These are phyloP conservation scores for Hypothenemus hampei DNA, from an alignment of 1,140 invertebrate species.

Conservation along the genomic window DNA sequence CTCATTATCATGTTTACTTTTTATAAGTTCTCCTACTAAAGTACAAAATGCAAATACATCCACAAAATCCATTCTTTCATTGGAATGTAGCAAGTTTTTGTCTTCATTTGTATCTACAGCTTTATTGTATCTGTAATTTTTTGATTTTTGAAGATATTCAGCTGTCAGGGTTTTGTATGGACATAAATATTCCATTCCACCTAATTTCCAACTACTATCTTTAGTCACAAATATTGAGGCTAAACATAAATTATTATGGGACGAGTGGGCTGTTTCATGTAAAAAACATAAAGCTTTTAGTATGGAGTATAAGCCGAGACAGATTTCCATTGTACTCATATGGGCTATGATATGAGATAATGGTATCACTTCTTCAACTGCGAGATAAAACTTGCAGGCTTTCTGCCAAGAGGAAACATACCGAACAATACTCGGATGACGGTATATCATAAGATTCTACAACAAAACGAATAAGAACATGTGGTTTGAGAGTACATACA, in stretches of 20 bases:
- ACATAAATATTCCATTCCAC: constrained; percentile 74
- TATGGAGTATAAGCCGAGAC: constrained; percentile 70
- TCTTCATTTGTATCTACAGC: constrained; percentile 69
- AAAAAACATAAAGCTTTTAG: constrained; percentile 72
- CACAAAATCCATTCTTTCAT: constrained; percentile 52
- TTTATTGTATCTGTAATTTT: constrained; percentile 58
- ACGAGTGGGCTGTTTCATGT: constrained; percentile 67
- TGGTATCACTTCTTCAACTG: constrained; percentile 70
- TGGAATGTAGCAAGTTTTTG: constrained; percentile 45
- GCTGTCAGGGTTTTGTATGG: constrained; percentile 60
- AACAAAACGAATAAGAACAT: neutral
- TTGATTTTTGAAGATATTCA: constrained; percentile 63
- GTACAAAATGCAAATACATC: constrained; percentile 78
- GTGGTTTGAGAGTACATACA: too few relatives aligned
- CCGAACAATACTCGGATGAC: constrained; percentile 74
- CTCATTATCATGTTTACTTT: constrained; percentile 58
- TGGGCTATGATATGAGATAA: constrained; percentile 55
- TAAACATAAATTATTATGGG: constrained; percentile 76
- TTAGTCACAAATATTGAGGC: constrained; percentile 74
- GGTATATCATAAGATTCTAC: constrained; percentile 74
- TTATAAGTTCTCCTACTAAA: constrained; percentile 69
- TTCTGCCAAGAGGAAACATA: constrained; percentile 76
- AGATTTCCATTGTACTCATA: constrained; percentile 69
- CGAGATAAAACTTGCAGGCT: constrained; percentile 65
- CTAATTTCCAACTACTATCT: constrained; percentile 78